Percentiles rank a stretch among this genome's conserved stretches.
phyloP scores from a whole-genome alignment of 2,113 vertebrate genomes.

The Tichodroma muraria region DNA sequence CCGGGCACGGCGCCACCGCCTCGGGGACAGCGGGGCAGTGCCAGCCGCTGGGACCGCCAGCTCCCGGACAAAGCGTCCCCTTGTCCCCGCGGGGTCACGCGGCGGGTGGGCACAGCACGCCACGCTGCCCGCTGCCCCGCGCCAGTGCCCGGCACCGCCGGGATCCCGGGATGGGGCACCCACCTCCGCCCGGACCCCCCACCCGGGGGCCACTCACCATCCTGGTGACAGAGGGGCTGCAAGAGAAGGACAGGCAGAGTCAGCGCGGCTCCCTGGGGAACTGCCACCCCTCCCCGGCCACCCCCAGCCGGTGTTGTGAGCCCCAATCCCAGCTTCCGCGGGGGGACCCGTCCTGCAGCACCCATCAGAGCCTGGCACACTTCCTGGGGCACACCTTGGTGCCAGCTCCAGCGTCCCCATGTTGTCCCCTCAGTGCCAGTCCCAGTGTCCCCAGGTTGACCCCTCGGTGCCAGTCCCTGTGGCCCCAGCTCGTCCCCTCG shows the following conservation, averaged over 20 bases:
- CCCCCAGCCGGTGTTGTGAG: too few relatives aligned
- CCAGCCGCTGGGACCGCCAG: background rate
- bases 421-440: background rate
- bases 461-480: background rate
- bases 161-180: background rate
- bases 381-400: background rate
- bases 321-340: accelerated
- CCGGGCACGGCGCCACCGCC: background rate
- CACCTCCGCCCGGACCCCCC: background rate
- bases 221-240: background rate
- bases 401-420: background rate
- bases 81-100: slow-evolving; percentile 30
- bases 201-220: slow-evolving; percentile 27
- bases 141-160: background rate
- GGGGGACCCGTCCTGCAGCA: background rate
- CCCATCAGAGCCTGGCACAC: background rate
- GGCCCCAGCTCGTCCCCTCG: background rate
- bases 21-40: background rate
- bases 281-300: background rate
- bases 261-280: background rate
- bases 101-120: slow-evolving; percentile 14
- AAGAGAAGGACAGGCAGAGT: background rate
- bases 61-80: background rate
- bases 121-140: background rate
- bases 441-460: background rate